Percentiles rank a stretch among this genome's conserved stretches.
These are phyloP conservation scores for Branchellion lobata DNA, from an alignment of 2,888 invertebrate genomes.

Conservation along the genomic window DNA sequence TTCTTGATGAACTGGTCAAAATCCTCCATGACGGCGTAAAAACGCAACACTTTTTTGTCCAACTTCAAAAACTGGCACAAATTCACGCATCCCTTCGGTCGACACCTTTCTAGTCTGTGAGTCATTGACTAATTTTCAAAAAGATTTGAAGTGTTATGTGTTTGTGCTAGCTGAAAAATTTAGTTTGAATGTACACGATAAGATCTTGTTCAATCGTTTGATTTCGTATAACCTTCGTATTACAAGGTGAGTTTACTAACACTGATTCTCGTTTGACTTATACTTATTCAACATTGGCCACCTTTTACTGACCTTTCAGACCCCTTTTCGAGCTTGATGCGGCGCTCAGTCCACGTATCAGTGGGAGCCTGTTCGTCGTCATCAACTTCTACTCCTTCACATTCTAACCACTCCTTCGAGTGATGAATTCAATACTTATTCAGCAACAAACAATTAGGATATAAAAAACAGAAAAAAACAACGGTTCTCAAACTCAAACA, in stretches of 20 bases:
- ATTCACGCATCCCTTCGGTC: conserved; percentile 64
- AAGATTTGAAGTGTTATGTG: too few species aligned
- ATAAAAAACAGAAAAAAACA: too few species aligned
- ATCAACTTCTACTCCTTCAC: conserved; percentile 77
- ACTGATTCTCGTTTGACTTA: background rate
- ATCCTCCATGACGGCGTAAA: conserved; percentile 66
- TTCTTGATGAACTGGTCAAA: conserved; percentile 63
- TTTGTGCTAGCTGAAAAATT: too few species aligned
- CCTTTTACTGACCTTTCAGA: conserved; percentile 44
- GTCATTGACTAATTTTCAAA: too few species aligned
- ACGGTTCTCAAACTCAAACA: too few species aligned
- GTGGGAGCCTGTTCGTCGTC: conserved; percentile 72
- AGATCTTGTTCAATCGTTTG: too few species aligned
- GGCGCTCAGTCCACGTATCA: conserved; percentile 69
- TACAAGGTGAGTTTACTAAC: too few species aligned
- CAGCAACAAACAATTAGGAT: too few species aligned
- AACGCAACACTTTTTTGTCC: conserved; percentile 65
- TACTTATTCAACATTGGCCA: too few species aligned
- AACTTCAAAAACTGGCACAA: conserved; percentile 52
- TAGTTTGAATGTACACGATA: too few species aligned
- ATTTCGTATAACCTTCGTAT: too few species aligned
- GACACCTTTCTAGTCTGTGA: background rate
- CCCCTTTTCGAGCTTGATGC: conserved; percentile 46
- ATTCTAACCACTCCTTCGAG: conserved; percentile 74
- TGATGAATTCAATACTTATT: too few species aligned